A percentile compares a stretch with the other conserved stretches of the same genome.
phyloP scores from a whole-genome alignment of 2,888 invertebrate species.

The Hypena proboscidalis region DNA sequence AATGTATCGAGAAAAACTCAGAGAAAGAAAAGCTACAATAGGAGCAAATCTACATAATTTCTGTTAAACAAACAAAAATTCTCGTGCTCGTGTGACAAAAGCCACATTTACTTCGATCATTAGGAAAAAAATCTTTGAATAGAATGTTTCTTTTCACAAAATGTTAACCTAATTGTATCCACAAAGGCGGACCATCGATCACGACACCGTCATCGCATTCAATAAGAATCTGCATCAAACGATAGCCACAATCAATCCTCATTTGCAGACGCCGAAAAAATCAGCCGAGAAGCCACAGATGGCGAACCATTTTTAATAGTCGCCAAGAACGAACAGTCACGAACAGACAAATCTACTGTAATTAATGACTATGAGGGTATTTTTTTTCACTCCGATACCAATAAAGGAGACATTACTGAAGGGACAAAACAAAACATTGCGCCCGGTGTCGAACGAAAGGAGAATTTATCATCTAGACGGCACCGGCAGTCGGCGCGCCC shows the following conservation, averaged over 20 bases:
- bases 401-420: constrained; percentile 74
- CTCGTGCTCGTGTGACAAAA: neutral
- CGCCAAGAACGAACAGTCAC: constrained; percentile 76
- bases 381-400: constrained; percentile 73
- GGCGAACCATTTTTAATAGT: constrained; percentile 77
- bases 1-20: too few species aligned
- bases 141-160: constrained; percentile 27
- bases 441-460: constrained; percentile 83
- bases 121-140: constrained; percentile 8
- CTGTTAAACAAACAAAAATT: too few species aligned
- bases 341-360: constrained; percentile 79
- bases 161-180: constrained; percentile 45
- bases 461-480: constrained; percentile 84
- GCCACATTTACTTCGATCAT: neutral
- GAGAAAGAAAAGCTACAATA: too few species aligned
- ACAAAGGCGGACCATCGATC: constrained; percentile 64
- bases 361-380: constrained; percentile 79
- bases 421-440: constrained; percentile 78
- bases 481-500: constrained; percentile 78
- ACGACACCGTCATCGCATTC: constrained; percentile 61
- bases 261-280: constrained; percentile 61
- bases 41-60: too few species aligned
- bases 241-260: constrained; percentile 82
- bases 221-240: constrained; percentile 78
- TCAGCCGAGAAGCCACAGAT: constrained; percentile 60